Percentiles rank a stretch among this genome's conserved stretches.
phyloP scores from a whole-genome alignment of 23 tunicate species.

The Diplosoma virens region DNA sequence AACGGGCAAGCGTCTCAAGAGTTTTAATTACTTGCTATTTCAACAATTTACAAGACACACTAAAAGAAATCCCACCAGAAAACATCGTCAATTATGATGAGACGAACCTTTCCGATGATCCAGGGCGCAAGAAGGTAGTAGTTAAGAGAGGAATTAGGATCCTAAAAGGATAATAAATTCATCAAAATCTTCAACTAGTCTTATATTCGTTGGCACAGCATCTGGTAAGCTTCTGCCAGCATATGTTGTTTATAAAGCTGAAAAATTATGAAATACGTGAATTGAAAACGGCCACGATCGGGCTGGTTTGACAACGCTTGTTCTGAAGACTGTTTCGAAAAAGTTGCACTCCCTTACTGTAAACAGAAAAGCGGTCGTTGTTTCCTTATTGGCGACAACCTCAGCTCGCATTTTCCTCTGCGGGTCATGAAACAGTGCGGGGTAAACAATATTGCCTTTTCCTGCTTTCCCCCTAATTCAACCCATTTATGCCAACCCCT shows the following conservation, averaged over 20 bases:
- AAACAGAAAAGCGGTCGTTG: background rate
- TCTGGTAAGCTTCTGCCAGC: no score
- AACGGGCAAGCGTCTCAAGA: background rate
- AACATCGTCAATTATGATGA: slow-evolving; percentile 24
- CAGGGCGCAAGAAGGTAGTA: slow-evolving; percentile 1
- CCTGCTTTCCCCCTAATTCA: slow-evolving; percentile 12
- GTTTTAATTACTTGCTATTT: background rate
- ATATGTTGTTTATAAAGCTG: no score
- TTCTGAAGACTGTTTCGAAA: no score
- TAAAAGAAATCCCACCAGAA: background rate
- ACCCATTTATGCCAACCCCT: slow-evolving; percentile 28
- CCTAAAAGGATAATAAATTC: no score
- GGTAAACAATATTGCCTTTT: slow-evolving; percentile 3
- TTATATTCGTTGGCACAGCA: no score
- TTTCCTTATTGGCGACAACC: slow-evolving; percentile 14
- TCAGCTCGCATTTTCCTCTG: slow-evolving; percentile 24
- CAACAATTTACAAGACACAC: background rate
- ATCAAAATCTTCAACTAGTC: no score
- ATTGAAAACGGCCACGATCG: no score
- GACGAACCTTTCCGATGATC: slow-evolving; percentile 21
- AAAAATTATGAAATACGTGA: no score
- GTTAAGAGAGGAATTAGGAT: slow-evolving; percentile 7
- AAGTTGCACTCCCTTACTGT: no score
- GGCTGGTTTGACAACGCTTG: no score
- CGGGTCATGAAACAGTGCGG: background rate